A percentile compares a stretch with the other conserved stretches of the same genome.
These are phyloP conservation scores for Cinclus cinclus DNA, from an alignment of 2,113 vertebrate genomes.

Conservation along the genomic window DNA sequence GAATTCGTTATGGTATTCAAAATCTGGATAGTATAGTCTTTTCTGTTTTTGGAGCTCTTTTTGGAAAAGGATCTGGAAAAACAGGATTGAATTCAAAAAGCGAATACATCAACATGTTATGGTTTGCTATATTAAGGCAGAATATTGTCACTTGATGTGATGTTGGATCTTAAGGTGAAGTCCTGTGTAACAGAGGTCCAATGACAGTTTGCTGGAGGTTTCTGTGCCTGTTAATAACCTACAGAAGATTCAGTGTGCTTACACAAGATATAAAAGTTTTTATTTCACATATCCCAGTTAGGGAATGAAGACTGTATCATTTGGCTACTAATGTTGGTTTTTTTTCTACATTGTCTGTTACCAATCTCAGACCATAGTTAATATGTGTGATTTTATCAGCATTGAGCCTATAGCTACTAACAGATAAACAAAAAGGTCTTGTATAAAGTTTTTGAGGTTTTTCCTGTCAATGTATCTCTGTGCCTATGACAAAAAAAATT, in stretches of 20 bases:
- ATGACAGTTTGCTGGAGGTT: not conserved
- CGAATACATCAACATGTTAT: not conserved
- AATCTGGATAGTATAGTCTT: not conserved
- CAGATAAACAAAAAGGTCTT: not conserved
- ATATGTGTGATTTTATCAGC: not conserved
- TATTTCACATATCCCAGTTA: not conserved
- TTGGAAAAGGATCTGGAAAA: not conserved
- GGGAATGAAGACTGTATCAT: not conserved
- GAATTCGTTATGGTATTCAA: not conserved
- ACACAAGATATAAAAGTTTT: not conserved
- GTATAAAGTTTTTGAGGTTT: not conserved
- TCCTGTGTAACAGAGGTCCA: not conserved
- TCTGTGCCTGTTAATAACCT: not conserved
- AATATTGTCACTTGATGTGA: not conserved
- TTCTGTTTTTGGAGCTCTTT: not conserved
- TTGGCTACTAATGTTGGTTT: not conserved
- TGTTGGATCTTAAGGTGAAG: not conserved
- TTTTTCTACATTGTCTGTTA: not conserved
- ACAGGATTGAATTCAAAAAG: not conserved
- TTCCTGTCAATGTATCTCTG: not conserved
- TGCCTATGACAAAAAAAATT: not conserved
- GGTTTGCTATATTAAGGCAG: not conserved
- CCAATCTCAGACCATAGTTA: not conserved
- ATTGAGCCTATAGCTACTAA: not conserved
- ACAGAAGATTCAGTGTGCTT: not conserved